A percentile compares a stretch with the other conserved stretches of the same genome.
Evolutionary conservation across 2,797 vertebrate genomes (phyloP).

Genomic region (Lacerta bilineata): DNA sequence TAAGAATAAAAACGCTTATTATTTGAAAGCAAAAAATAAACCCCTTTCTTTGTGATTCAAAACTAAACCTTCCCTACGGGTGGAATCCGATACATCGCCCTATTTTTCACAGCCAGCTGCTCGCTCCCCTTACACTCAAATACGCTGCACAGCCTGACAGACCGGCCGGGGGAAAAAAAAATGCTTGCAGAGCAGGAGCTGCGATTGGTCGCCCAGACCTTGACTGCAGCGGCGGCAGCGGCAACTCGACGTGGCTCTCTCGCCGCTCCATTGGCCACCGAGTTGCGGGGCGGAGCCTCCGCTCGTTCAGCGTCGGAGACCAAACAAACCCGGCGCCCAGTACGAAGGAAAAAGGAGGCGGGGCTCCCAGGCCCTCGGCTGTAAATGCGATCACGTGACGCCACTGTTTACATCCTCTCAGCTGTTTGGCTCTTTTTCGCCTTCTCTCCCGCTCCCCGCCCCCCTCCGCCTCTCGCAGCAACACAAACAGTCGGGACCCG

Average conservation of each 20-base stretch:
- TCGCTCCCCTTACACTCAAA: neutral
- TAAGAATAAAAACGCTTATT: neutral
- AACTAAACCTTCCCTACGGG: neutral
- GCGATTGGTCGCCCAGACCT: neutral
- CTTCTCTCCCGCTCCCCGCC: neutral
- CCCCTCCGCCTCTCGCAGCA: constrained; percentile 32
- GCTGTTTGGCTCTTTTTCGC: constrained; percentile 77
- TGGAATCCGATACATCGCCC: neutral
- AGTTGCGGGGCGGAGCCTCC: neutral
- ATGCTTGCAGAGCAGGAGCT: neutral
- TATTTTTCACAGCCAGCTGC: neutral
- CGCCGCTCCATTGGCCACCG: constrained; percentile 41
- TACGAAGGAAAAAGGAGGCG: neutral
- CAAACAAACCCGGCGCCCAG: neutral
- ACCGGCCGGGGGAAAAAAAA: neutral
- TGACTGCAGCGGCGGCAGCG: neutral
- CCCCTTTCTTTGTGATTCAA: neutral
- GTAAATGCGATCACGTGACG: constrained; percentile 83
- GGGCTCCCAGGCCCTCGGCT: too few species aligned
- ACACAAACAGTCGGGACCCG: constrained; percentile 26
- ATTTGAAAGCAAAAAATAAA: neutral
- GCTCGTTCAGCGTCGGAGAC: neutral
- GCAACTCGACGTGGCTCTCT: neutral
- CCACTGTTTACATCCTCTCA: constrained; percentile 95
- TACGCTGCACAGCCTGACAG: too few species aligned